phyloP scores from a whole-genome alignment of 2,888 invertebrate species.

The Campaea margaritaria region DNA sequence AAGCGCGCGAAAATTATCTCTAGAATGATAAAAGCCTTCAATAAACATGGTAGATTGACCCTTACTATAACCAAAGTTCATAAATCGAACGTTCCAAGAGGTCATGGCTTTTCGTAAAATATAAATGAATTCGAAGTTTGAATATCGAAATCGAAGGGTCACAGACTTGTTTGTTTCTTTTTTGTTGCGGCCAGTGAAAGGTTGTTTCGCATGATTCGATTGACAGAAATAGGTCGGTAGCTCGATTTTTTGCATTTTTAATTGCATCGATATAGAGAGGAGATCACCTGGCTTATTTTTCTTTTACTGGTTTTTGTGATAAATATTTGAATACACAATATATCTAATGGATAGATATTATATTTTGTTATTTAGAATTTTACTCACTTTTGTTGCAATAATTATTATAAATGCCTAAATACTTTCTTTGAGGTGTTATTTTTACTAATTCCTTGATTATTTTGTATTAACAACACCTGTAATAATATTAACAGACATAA shows the following conservation, averaged over 20 bases:
- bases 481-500: conserved; percentile 29
- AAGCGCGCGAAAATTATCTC: too few species aligned
- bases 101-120: conserved; percentile 13
- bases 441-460: not conserved
- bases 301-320: too few species aligned
- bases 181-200: conserved; percentile 32
- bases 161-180: conserved; percentile 57
- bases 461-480: not conserved
- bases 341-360: too few species aligned
- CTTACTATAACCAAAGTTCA: not conserved
- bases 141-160: conserved; percentile 69
- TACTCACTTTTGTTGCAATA: too few species aligned
- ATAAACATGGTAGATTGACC: not conserved
- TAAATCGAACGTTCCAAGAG: not conserved
- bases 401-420: too few species aligned
- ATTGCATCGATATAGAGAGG: not conserved
- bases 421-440: too few species aligned
- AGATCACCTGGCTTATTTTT: too few species aligned
- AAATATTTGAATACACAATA: too few species aligned
- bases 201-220: conserved; percentile 13
- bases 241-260: conserved; percentile 12
- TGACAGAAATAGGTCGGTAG: conserved; percentile 24
- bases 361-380: too few species aligned
- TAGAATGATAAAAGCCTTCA: not conserved
- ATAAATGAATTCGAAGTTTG: conserved; percentile 69